Percentiles rank a stretch among this genome's conserved stretches.
Evolutionary conservation across 1,140 invertebrate species (phyloP).

Genomic region (Grapholita molesta): DNA sequence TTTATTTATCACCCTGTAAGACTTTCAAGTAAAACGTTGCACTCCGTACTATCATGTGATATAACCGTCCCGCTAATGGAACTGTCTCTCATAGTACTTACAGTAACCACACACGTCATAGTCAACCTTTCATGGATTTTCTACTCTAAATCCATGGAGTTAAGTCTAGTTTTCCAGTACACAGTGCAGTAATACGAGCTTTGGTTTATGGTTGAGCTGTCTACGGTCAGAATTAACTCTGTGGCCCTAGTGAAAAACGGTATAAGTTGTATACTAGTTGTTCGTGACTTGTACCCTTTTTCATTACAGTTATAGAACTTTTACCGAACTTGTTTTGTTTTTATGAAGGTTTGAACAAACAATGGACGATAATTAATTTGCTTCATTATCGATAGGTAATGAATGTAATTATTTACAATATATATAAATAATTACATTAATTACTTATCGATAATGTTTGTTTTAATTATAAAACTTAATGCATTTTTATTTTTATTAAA

Average conservation of each 20-base stretch:
- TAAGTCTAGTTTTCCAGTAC: background rate
- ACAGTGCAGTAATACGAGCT: background rate
- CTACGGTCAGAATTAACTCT: background rate
- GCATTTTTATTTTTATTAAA: too few relatives aligned
- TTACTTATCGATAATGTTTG: too few relatives aligned
- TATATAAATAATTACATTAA: too few relatives aligned
- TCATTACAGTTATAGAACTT: too few relatives aligned
- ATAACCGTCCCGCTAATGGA: background rate
- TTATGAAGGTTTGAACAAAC: background rate
- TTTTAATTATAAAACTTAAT: too few relatives aligned
- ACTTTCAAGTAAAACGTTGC: background rate
- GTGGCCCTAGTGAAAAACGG: too few relatives aligned
- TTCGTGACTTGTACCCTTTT: too few relatives aligned
- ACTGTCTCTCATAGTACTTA: background rate
- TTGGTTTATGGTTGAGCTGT: background rate
- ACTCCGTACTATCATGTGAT: background rate
- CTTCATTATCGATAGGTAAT: background rate
- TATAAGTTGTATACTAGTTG: too few relatives aligned
- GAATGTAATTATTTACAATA: background rate
- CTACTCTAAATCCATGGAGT: background rate
- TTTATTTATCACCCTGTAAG: too few relatives aligned
- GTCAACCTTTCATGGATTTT: background rate
- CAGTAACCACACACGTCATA: background rate
- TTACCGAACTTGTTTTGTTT: background rate
- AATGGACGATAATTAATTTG: background rate